These are phyloP conservation scores for Rhinolophus ferrumequinum DNA, from an alignment of 2,113 vertebrate species.

Conservation along the genomic window DNA sequence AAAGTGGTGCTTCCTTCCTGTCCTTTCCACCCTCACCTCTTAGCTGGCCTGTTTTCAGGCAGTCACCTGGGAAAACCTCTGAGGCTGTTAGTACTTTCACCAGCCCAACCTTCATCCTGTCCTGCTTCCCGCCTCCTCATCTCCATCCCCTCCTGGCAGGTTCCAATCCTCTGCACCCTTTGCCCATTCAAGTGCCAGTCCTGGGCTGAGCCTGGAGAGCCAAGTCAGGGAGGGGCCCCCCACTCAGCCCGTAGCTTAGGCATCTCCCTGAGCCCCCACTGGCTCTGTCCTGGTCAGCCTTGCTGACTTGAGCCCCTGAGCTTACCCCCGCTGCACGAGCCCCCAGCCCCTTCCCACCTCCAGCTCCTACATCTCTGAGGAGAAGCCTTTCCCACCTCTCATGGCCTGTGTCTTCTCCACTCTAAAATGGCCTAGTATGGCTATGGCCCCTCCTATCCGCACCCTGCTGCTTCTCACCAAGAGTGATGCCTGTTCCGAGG, in stretches of 20 bases:
- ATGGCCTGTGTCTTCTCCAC: rapidly evolving
- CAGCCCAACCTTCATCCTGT: neutral
- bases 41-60: neutral
- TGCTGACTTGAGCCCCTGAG: neutral
- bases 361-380: neutral
- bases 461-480: neutral
- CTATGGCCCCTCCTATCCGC: neutral
- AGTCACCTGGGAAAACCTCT: neutral
- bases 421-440: neutral
- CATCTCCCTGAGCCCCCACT: neutral
- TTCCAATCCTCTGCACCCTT: neutral
- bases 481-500: neutral
- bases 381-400: neutral
- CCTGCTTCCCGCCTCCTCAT: neutral
- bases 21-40: too few relatives aligned
- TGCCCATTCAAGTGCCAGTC: neutral
- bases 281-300: neutral
- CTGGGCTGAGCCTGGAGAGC: neutral
- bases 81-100: neutral
- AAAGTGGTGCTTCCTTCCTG: neutral
- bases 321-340: neutral
- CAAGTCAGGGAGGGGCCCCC: neutral
- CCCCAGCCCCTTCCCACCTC: neutral
- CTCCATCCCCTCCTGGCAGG: rapidly evolving
- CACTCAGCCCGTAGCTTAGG: too few relatives aligned